Conservation (phyloP, 1,140 invertebrate genomes). For the Drosophila guanche region DNA sequence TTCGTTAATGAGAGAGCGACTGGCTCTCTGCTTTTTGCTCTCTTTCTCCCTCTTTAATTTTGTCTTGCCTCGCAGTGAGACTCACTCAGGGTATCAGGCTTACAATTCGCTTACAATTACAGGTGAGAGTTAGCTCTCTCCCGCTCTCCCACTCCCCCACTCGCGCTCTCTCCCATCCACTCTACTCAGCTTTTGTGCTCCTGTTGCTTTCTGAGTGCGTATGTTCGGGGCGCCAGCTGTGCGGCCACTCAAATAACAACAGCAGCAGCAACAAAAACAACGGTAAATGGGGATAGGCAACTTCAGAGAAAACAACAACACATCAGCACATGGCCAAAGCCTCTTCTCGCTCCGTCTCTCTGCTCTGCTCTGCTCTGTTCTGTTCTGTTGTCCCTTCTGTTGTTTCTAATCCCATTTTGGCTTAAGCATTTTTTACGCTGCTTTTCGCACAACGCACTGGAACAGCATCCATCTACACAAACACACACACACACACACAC, state of each 20-base stretch:
- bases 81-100: too few species aligned
- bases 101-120: too few species aligned
- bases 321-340: slow-evolving; percentile 52
- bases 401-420: slow-evolving; percentile 78
- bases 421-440: slow-evolving; percentile 74
- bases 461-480: slow-evolving; percentile 33
- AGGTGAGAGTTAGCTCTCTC: too few species aligned
- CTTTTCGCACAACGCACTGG: slow-evolving; percentile 56
- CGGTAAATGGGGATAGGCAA: slow-evolving; percentile 5
- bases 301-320: slow-evolving; percentile 41
- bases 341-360: neutral
- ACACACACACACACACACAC: slow-evolving; percentile 2
- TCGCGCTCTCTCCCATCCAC: neutral
- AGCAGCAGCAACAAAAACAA: slow-evolving; percentile 19
- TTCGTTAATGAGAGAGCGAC: too few species aligned
- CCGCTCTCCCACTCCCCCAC: too few species aligned
- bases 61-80: too few species aligned
- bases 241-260: slow-evolving; percentile 69
- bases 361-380: neutral
- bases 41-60: too few species aligned
- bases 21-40: too few species aligned
- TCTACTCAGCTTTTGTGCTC: slow-evolving; percentile 11
- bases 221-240: slow-evolving; percentile 56
- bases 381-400: slow-evolving; percentile 35
- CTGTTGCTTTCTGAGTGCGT: slow-evolving; percentile 40